Evolutionary conservation across 23 tunicate species (phyloP).

Genomic region (Aplidium turbinatum): DNA sequence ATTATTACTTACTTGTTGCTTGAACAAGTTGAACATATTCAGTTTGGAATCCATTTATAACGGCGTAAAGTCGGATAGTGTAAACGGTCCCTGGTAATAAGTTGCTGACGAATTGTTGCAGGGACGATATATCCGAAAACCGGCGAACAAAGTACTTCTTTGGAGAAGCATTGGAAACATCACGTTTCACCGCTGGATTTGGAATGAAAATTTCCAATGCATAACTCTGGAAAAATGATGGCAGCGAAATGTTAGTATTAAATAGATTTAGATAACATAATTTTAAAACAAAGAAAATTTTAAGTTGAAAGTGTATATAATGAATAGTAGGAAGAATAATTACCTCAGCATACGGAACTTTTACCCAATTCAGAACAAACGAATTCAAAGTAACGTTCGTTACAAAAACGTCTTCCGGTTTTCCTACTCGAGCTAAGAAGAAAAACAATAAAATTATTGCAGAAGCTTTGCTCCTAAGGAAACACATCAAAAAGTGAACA

Average conservation of each 20-base stretch:
- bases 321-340: too few relatives aligned
- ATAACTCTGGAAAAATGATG: slow-evolving; percentile 38
- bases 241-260: too few relatives aligned
- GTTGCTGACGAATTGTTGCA: slow-evolving; percentile 3
- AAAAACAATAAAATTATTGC: too few relatives aligned
- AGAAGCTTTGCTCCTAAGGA: too few relatives aligned
- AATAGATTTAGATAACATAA: too few relatives aligned
- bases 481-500: too few relatives aligned
- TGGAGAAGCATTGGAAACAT: background rate
- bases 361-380: slow-evolving; percentile 26
- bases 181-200: slow-evolving; percentile 18
- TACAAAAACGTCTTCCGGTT: background rate
- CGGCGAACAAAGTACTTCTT: slow-evolving; percentile 12
- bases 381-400: slow-evolving; percentile 1
- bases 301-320: too few relatives aligned
- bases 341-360: slow-evolving; percentile 23
- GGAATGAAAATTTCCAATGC: slow-evolving; percentile 24
- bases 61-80: slow-evolving; percentile 18
- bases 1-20: slow-evolving; percentile 25
- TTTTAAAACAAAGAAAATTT: too few relatives aligned
- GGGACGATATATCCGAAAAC: slow-evolving; percentile 10
- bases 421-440: slow-evolving; percentile 1
- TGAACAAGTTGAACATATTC: background rate
- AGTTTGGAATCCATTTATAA: slow-evolving; percentile 26
- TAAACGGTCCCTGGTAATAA: slow-evolving; percentile 15